These are phyloP conservation scores for Pseudorhiza aurosa DNA, from an alignment of 30 jellyfish, hydroid and myxozoan genomes.

Conservation along the genomic window DNA sequence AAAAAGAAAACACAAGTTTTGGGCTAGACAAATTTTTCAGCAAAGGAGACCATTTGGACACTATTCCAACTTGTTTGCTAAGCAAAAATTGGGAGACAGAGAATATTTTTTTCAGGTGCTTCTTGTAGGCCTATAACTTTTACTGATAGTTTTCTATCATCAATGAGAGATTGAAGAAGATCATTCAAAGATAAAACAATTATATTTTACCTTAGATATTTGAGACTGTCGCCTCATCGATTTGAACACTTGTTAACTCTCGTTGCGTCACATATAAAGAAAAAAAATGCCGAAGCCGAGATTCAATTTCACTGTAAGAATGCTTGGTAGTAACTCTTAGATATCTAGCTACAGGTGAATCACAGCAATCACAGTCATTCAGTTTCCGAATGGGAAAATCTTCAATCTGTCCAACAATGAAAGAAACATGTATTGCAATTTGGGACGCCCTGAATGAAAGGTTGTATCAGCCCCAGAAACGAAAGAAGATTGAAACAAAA, in stretches of 20 bases:
- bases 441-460: conserved; percentile 29
- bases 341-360: conserved; percentile 66
- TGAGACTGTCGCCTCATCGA: conserved; percentile 61
- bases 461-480: conserved; percentile 6
- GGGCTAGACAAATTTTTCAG: conserved; percentile 15
- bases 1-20: conserved; percentile 11
- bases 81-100: not conserved
- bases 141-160: not conserved
- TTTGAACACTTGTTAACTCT: conserved; percentile 45
- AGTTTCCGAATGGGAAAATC: conserved; percentile 54
- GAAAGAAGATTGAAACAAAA: conserved; percentile 20
- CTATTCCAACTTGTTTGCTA: not conserved
- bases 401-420: conserved; percentile 36
- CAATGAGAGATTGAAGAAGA: no score
- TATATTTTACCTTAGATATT: conserved; percentile 4
- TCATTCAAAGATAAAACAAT: not conserved
- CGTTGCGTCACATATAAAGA: conserved; percentile 19
- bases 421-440: conserved; percentile 58
- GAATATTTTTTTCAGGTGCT: conserved; percentile 23
- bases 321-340: conserved; percentile 46
- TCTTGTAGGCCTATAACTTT: conserved; percentile 3
- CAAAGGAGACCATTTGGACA: conserved; percentile 15
- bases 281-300: conserved; percentile 22
- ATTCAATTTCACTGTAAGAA: conserved; percentile 46
- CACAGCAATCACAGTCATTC: conserved; percentile 60